Conservation (phyloP, 2,797 vertebrate species). For the Xiphophorus birchmanni region DNA sequence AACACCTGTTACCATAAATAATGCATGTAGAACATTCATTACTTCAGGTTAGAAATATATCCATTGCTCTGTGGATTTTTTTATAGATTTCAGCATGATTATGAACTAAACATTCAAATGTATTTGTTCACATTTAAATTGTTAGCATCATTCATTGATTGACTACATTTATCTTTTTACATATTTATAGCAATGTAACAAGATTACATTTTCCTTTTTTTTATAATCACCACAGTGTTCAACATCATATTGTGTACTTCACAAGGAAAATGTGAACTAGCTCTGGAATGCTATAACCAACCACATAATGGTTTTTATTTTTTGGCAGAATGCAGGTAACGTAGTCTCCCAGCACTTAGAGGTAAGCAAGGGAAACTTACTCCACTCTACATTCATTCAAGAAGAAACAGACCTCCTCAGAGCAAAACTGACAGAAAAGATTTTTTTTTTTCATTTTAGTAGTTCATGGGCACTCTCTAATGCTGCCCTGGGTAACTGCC, state of each 20-base stretch:
- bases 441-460: too few relatives aligned
- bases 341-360: too few relatives aligned
- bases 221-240: not conserved
- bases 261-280: not conserved
- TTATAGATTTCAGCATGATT: too few relatives aligned
- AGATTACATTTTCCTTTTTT: not conserved
- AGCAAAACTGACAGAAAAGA: too few relatives aligned
- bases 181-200: not conserved
- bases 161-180: not conserved
- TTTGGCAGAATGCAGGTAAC: too few relatives aligned
- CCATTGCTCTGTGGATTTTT: not conserved
- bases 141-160: not conserved
- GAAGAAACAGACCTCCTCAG: too few relatives aligned
- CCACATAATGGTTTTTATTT: too few relatives aligned
- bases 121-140: not conserved
- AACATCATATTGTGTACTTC: not conserved
- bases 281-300: not conserved
- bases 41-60: conserved; percentile 4
- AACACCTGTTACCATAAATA: conserved; percentile 13
- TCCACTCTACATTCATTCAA: too few relatives aligned
- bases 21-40: conserved; percentile 9
- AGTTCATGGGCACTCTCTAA: too few relatives aligned
- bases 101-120: not conserved
- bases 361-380: too few relatives aligned
- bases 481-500: too few relatives aligned